Conservation (phyloP, 2,797 vertebrate genomes). For the Morus bassanus region DNA sequence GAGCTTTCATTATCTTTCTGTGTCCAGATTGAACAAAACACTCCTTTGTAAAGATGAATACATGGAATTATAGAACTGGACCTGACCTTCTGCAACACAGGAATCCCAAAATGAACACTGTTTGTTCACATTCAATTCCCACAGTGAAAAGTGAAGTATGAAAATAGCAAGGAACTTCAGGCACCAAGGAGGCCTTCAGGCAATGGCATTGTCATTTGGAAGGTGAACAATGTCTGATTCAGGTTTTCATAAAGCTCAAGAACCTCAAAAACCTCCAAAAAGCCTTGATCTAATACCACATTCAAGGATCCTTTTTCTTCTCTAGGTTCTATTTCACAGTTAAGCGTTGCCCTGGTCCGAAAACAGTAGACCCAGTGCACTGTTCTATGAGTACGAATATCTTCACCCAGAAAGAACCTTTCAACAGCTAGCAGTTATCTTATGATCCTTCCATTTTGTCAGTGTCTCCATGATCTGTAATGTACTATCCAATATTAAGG, state of each 20-base stretch:
- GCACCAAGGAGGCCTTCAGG: conserved; percentile 5
- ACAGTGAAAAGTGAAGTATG: background rate
- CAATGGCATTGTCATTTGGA: background rate
- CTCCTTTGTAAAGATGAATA: conserved; percentile 30
- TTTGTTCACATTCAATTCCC: conserved; percentile 39
- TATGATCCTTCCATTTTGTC: background rate
- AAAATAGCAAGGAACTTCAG: conserved; percentile 10
- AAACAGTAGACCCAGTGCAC: background rate
- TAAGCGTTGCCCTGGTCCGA: background rate
- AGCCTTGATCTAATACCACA: background rate
- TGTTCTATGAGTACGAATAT: background rate
- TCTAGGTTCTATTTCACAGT: background rate
- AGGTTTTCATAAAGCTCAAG: background rate
- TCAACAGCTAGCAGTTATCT: background rate
- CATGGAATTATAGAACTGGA: background rate
- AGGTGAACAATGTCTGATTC: conserved; percentile 34
- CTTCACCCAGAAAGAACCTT: background rate
- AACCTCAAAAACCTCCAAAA: background rate
- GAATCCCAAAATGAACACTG: background rate
- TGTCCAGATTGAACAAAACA: background rate
- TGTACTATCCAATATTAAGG: background rate
- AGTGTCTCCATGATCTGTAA: background rate
- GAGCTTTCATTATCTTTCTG: background rate
- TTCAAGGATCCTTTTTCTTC: background rate
- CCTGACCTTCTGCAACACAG: conserved; percentile 21